phyloP scores from a whole-genome alignment of 2,113 vertebrate genomes.

The Austrofundulus limnaeus region DNA sequence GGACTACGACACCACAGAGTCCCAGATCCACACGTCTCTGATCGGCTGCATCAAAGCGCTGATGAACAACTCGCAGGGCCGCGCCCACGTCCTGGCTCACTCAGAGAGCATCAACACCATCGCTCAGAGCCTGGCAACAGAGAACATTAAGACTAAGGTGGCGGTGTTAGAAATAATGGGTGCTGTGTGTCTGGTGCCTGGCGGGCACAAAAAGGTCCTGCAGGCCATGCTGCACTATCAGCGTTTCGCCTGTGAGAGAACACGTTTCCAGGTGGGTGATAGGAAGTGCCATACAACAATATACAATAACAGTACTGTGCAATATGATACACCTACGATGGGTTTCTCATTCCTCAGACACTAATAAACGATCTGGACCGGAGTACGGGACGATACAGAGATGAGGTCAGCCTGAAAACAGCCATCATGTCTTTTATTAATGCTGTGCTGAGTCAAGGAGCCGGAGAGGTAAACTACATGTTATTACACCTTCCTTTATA shows the following conservation, averaged over 20 bases:
- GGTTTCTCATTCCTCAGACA: constrained; percentile 77
- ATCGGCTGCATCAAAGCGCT: constrained; percentile 99
- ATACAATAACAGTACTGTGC: neutral
- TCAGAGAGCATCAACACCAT: constrained; percentile 97
- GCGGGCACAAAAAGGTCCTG: constrained; percentile 95
- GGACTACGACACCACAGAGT: constrained; percentile 98
- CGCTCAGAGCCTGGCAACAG: constrained; percentile 96
- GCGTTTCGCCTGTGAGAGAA: constrained; percentile 93
- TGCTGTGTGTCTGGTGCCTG: constrained; percentile 96
- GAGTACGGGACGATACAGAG: constrained; percentile 93
- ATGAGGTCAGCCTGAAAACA: constrained; percentile 98
- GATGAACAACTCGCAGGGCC: constrained; percentile 99
- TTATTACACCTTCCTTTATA: neutral
- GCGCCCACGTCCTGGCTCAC: constrained; percentile 95
- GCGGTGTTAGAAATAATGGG: constrained; percentile 99
- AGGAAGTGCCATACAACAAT: neutral
- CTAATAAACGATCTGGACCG: constrained; percentile 96
- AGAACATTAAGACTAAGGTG: constrained; percentile 98
- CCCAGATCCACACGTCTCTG: constrained; percentile 97
- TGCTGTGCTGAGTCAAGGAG: constrained; percentile 95
- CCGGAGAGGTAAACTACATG: constrained; percentile 87
- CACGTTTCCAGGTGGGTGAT: constrained; percentile 90
- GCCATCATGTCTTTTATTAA: constrained; percentile 99
- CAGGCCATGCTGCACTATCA: constrained; percentile 98
- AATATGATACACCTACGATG: too few species aligned